Evolutionary conservation across 2,113 vertebrate genomes (phyloP).

Genomic region (Vombatus ursinus): DNA sequence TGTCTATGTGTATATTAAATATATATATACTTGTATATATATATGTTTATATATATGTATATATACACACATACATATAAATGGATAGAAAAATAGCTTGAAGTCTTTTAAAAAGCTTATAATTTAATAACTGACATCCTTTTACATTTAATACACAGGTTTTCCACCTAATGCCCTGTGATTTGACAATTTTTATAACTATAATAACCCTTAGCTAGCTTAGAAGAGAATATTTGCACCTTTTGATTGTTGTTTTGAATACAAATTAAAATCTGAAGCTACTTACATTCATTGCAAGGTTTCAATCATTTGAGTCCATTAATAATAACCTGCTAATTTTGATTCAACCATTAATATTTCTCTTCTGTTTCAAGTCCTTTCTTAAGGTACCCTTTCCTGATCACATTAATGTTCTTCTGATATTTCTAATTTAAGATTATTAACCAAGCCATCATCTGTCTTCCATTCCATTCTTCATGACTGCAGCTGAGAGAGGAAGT

Average conservation of each 20-base stretch:
- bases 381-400: neutral
- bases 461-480: neutral
- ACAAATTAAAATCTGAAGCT: conserved; percentile 5
- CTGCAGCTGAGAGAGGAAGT: neutral
- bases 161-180: neutral
- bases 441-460: neutral
- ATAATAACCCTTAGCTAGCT: neutral
- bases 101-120: neutral
- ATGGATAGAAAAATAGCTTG: neutral
- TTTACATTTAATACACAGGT: neutral
- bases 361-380: neutral
- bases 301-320: neutral
- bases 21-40: neutral
- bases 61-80: neutral
- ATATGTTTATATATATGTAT: neutral
- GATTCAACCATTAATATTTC: neutral
- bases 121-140: conserved; percentile 10
- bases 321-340: neutral
- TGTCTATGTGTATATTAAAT: too few relatives aligned
- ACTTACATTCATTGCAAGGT: neutral
- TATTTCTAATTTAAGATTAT: neutral
- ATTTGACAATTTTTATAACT: neutral
- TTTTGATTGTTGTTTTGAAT: neutral
- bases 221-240: neutral
- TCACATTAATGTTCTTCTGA: neutral